Base-by-base conservation (phyloP, 2,888 invertebrate species). In the Xylota segnis region DNA sequence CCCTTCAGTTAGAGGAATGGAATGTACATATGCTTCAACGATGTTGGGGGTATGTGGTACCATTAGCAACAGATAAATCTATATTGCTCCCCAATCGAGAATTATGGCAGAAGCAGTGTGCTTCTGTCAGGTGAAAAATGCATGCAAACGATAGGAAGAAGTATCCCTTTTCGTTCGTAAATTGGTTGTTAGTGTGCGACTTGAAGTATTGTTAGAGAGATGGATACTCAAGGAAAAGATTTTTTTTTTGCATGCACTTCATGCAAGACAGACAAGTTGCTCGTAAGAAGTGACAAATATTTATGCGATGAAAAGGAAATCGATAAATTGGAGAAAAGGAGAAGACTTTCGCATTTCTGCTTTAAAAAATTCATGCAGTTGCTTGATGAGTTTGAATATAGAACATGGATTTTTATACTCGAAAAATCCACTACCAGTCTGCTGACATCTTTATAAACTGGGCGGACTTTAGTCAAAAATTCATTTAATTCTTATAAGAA, bases 101-200 rank as follows among this genome's bases (percentile, higher is more conserved):
- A n/a, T 40, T 34, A 7, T 9, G 50, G 18, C 5, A 34, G 3
- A 50, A 50, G 7, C 0, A 0, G 6, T 56, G 40, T 56, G 45
- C 18, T 47, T n/a, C 23, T 59, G 58, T 37, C 47, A 58, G 34
- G 71, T 71, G 59, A 71, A 47, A 71, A 71, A 58, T 71, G 71
- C 23, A 71, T 59, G 32, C 27, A 52, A 52, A n/a, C 27, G 52
- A 52, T 29, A 54, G 7, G 16, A 32, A 1, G 23, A 37, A 23
- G 32, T 37, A 40, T 40, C 40, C 54, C 29, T 54, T 29, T 68
- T 40, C 54, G 14, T 40, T 54, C 10, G 52, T 23, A 59, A 59
- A 59, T 59, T 59, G 58, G 58, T 34, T 59, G 37, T 59, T 59
- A 59, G 58, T 23, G 27, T 16, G 29, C 23, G 16, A 4, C 12